phyloP scores from a whole-genome alignment of 1,140 invertebrate genomes.

The Drosophila nannoptera region DNA sequence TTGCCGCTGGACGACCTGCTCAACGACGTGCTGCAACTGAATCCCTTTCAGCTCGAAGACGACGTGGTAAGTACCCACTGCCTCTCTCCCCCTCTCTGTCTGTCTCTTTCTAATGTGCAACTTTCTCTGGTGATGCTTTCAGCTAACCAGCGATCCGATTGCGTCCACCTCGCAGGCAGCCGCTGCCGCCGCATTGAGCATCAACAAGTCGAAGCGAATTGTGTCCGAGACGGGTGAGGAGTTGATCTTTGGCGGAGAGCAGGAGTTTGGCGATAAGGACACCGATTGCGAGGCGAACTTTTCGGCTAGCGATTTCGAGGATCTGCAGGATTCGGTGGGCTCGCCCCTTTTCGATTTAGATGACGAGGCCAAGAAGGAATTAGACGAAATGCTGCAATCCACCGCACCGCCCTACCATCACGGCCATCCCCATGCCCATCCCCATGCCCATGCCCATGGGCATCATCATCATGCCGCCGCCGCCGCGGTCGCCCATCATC shows the following conservation, averaged over 20 bases:
- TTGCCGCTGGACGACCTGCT: constrained; percentile 76
- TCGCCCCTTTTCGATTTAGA: constrained; percentile 78
- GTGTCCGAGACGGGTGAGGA: constrained; percentile 65
- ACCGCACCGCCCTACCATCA: constrained; percentile 69
- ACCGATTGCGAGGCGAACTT: constrained; percentile 36
- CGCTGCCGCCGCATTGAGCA: constrained; percentile 50
- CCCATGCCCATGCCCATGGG: constrained; percentile 23
- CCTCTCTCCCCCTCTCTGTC: background rate
- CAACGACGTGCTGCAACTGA: constrained; percentile 76
- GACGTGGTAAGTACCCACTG: constrained; percentile 57
- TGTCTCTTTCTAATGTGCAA: background rate
- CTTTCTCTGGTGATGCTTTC: background rate
- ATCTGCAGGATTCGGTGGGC: constrained; percentile 68
- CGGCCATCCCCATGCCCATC: constrained; percentile 53
- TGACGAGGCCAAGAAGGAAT: constrained; percentile 77
- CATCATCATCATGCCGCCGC: constrained; percentile 33
- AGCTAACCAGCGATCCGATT: constrained; percentile 61
- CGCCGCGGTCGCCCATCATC: constrained; percentile 36
- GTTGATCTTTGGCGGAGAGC: constrained; percentile 15
- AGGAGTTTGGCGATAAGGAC: constrained; percentile 20
- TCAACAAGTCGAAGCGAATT: constrained; percentile 33
- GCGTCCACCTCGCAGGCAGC: constrained; percentile 75
- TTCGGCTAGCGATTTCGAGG: constrained; percentile 58
- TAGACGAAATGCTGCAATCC: constrained; percentile 79
- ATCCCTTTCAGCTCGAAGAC: constrained; percentile 65